Percentiles rank a stretch among this genome's conserved stretches.
Evolutionary conservation across 2,113 vertebrate species (phyloP).

Genomic region (Upupa epops): DNA sequence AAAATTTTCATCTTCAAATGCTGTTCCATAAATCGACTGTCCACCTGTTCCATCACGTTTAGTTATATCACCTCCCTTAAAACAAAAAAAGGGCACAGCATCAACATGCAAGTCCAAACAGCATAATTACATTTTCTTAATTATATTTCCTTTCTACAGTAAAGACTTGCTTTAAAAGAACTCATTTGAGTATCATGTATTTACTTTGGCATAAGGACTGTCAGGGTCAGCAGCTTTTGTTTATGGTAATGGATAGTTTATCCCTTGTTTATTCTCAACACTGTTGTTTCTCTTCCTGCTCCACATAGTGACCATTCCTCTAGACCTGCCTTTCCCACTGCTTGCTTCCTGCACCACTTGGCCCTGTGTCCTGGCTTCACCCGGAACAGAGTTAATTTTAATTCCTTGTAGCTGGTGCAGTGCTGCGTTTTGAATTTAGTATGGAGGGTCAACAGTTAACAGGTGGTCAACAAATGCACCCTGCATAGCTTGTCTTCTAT

Average conservation of each 20-base stretch:
- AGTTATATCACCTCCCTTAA: constrained; percentile 91
- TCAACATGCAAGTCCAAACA: neutral
- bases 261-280: neutral
- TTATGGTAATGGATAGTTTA: neutral
- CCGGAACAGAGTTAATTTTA: neutral
- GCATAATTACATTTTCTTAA: neutral
- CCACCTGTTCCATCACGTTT: constrained; percentile 88
- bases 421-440: neutral
- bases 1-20: constrained; percentile 95
- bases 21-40: constrained; percentile 87
- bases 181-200: neutral
- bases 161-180: neutral
- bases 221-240: neutral
- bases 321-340: neutral
- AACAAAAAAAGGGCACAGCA: neutral
- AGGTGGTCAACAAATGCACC: neutral
- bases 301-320: neutral
- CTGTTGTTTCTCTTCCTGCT: neutral
- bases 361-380: neutral
- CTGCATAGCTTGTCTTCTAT: neutral
- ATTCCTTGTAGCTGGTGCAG: neutral
- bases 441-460: neutral
- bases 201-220: neutral
- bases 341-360: neutral
- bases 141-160: neutral